A percentile compares a stretch with the other conserved stretches of the same genome.
phyloP scores from a whole-genome alignment of 2,888 invertebrate genomes.

The Volucella bombylans region DNA sequence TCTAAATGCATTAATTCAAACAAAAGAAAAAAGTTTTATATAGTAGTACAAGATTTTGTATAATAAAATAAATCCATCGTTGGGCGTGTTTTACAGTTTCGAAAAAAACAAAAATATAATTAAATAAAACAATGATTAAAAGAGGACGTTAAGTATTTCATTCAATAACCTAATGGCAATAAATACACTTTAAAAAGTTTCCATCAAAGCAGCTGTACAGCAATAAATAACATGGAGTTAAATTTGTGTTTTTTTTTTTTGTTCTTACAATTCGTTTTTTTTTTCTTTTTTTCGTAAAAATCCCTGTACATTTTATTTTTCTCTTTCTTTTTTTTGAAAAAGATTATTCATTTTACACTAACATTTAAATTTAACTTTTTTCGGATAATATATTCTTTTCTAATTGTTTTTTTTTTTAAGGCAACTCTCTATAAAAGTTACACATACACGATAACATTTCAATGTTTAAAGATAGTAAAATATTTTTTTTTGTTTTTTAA shows the following conservation, averaged over 20 bases:
- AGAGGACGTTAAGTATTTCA: slow-evolving; percentile 15
- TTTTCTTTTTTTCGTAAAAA: slow-evolving; percentile 38
- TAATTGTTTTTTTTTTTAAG: slow-evolving; percentile 39
- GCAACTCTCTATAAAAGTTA: slow-evolving; percentile 28
- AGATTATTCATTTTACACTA: slow-evolving; percentile 19
- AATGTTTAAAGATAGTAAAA: slow-evolving; percentile 36
- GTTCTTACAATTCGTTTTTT: slow-evolving; percentile 30
- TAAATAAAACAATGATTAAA: no score
- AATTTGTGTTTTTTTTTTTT: background rate
- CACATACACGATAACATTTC: slow-evolving; percentile 25
- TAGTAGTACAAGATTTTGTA: slow-evolving; percentile 43
- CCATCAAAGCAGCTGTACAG: slow-evolving; percentile 15
- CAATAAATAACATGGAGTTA: slow-evolving; percentile 1
- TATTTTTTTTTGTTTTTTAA: slow-evolving; percentile 2
- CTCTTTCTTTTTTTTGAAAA: slow-evolving; percentile 26
- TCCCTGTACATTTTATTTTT: slow-evolving; percentile 60
- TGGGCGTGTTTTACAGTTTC: slow-evolving; percentile 59
- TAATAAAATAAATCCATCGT: slow-evolving; percentile 34
- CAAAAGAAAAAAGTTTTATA: slow-evolving; percentile 21
- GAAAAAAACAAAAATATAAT: slow-evolving; percentile 15
- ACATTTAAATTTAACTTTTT: background rate
- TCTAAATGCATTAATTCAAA: slow-evolving; percentile 56
- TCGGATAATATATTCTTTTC: slow-evolving; percentile 9
- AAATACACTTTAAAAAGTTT: slow-evolving; percentile 11
- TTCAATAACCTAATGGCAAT: slow-evolving; percentile 39